These are phyloP conservation scores for Malurus melanocephalus DNA, from an alignment of 2,113 vertebrate genomes.

Conservation along the genomic window DNA sequence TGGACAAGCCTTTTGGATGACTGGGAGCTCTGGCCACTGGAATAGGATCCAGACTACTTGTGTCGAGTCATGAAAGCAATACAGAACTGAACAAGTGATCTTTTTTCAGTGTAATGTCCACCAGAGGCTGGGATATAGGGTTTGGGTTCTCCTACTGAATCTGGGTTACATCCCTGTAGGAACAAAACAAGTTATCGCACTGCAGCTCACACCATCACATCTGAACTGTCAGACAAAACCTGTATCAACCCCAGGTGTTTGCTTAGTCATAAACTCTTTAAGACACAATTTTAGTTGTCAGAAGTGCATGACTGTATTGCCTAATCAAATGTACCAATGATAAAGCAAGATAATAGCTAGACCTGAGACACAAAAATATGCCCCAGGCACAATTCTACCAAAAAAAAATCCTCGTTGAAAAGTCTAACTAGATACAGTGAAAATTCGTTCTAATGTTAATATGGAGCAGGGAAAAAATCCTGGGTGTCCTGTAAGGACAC, in stretches of 20 bases:
- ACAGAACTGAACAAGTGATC: background rate
- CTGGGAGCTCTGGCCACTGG: background rate
- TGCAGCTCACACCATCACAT: background rate
- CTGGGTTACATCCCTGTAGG: background rate
- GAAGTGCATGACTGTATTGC: background rate
- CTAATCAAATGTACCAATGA: background rate
- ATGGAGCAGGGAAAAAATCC: background rate
- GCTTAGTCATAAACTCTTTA: background rate
- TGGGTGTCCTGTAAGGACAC: background rate
- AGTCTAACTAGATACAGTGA: background rate
- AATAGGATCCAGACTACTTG: background rate
- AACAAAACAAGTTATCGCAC: background rate
- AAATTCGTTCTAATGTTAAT: background rate
- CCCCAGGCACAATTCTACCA: background rate
- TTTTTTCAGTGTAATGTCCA: background rate
- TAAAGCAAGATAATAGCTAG: background rate
- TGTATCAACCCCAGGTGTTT: background rate
- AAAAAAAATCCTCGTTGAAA: background rate
- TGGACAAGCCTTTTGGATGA: background rate
- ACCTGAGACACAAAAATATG: background rate
- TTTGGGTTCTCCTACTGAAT: background rate
- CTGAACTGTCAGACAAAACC: background rate
- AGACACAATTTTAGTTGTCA: background rate
- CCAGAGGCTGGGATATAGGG: background rate
- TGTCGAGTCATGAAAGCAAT: fast-evolving